Evolutionary conservation across 2,888 invertebrate genomes (phyloP).

Genomic region (Schizaphis graminum): DNA sequence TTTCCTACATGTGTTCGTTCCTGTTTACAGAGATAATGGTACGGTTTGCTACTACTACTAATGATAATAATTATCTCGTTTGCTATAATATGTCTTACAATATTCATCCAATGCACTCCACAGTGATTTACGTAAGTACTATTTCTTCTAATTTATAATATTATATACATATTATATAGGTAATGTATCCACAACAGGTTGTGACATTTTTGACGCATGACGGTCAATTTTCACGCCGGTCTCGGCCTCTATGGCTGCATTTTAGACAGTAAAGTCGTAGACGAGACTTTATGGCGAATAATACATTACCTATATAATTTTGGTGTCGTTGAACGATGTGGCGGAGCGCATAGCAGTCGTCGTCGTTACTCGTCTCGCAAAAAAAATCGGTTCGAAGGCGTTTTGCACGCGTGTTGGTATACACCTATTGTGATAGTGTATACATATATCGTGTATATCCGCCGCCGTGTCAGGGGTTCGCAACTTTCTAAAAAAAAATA

Average conservation of each 20-base stretch:
- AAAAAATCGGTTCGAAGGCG: not conserved
- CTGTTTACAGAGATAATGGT: not conserved
- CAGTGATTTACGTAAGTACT: not conserved
- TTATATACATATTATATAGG: too few relatives aligned
- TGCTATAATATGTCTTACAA: not conserved
- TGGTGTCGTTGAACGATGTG: not conserved
- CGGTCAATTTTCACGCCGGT: not conserved
- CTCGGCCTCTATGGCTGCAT: not conserved
- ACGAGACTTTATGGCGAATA: not conserved
- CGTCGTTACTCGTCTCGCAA: not conserved
- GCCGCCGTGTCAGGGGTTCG: not conserved
- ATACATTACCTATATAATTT: not conserved
- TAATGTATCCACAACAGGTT: not conserved
- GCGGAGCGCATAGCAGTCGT: not conserved
- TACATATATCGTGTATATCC: not conserved
- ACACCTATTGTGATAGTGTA: not conserved
- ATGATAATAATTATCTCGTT: not conserved
- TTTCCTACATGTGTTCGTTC: not conserved
- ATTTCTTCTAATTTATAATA: not conserved
- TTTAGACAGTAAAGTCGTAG: not conserved
- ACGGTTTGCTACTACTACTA: not conserved
- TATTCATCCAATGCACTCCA: not conserved
- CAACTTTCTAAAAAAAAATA: constrained; percentile 12
- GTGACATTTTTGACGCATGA: not conserved
- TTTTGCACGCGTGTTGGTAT: not conserved